phyloP scores from a whole-genome alignment of 2,797 vertebrate genomes.

The Liasis olivaceus region DNA sequence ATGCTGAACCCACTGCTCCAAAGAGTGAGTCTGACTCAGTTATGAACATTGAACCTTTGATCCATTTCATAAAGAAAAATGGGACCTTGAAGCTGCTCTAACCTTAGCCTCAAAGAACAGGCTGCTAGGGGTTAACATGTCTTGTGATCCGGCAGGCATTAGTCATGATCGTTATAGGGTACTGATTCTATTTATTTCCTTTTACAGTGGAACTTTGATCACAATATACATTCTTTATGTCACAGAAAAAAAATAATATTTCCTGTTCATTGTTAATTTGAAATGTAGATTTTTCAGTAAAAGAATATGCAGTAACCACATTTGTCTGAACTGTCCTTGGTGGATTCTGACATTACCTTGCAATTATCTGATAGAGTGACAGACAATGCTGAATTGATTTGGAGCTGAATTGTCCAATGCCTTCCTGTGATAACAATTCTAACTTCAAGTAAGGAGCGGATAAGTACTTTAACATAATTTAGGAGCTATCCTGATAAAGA shows the following conservation, averaged over 20 bases:
- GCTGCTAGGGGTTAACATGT: background rate
- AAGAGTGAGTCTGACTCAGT: too few species aligned
- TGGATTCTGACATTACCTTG: conserved; percentile 6
- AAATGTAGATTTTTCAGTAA: conserved; percentile 24
- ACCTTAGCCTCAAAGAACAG: background rate
- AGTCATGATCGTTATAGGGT: background rate
- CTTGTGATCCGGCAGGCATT: background rate
- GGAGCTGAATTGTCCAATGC: conserved; percentile 70
- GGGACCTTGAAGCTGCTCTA: background rate
- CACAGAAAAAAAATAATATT: background rate
- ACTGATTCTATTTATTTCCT: background rate
- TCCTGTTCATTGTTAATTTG: background rate
- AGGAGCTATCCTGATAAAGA: conserved; percentile 50
- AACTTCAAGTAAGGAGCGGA: conserved; percentile 69
- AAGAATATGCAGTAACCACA: background rate
- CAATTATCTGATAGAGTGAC: conserved; percentile 14
- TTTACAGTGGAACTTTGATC: background rate
- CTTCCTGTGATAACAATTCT: conserved; percentile 65
- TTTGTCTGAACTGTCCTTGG: conserved; percentile 3
- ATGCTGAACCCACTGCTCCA: too few species aligned
- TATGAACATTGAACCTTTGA: background rate
- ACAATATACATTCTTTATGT: background rate
- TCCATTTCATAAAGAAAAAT: background rate
- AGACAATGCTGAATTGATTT: conserved; percentile 42
- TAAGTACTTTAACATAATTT: conserved; percentile 60